A percentile compares a stretch with the other conserved stretches of the same genome.
Evolutionary conservation across 2,888 invertebrate species (phyloP).

Genomic region (Adelognathus sp.): DNA sequence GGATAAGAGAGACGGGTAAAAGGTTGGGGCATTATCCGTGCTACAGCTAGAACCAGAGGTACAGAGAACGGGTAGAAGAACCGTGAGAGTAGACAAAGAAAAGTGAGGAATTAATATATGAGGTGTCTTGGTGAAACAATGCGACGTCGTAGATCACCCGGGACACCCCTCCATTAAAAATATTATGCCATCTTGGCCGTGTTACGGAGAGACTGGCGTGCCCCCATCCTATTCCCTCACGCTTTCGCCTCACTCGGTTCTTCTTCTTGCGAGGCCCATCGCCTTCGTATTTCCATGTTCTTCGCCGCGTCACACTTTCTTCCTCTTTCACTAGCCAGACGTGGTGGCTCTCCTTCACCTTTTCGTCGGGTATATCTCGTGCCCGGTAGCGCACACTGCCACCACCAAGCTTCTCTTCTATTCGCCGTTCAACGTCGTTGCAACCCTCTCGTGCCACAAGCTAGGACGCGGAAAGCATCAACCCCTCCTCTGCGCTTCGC

Average conservation of each 20-base stretch:
- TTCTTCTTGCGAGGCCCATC: conserved; percentile 39
- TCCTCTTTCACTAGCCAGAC: conserved; percentile 40
- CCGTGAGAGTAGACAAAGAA: conserved; percentile 43
- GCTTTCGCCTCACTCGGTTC: conserved; percentile 54
- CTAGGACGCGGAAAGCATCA: conserved; percentile 28
- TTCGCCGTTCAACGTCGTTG: conserved; percentile 44
- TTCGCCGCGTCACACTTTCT: background rate
- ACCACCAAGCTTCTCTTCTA: conserved; percentile 29
- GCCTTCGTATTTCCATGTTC: background rate
- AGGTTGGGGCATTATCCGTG: background rate
- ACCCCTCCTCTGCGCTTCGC: conserved; percentile 64
- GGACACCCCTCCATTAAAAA: conserved; percentile 80
- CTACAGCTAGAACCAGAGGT: background rate
- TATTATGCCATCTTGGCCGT: conserved; percentile 79
- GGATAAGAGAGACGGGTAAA: background rate
- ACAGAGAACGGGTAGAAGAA: background rate
- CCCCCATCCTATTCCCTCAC: conserved; percentile 44
- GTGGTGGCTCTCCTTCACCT: conserved; percentile 27
- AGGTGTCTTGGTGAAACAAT: conserved; percentile 78
- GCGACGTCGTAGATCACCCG: conserved; percentile 79
- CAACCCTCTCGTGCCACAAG: background rate
- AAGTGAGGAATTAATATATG: conserved; percentile 74
- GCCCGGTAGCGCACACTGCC: conserved; percentile 35
- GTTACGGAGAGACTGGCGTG: conserved; percentile 56
- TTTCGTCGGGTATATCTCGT: conserved; percentile 41